Evolutionary conservation across 2,113 vertebrate genomes (phyloP).

Genomic region (Vimba vimba): DNA sequence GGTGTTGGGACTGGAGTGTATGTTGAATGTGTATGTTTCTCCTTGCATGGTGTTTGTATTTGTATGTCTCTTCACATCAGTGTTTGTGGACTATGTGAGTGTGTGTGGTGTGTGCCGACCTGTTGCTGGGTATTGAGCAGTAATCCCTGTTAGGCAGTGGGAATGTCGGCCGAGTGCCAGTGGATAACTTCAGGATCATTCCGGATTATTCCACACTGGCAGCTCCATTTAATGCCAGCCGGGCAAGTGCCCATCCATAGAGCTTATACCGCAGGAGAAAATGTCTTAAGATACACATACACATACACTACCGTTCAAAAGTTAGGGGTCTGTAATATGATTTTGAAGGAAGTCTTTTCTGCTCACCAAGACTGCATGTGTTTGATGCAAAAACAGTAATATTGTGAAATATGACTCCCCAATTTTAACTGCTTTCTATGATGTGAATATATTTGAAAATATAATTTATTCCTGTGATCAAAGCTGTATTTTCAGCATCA

Average conservation of each 20-base stretch:
- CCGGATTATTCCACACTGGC: slow-evolving; percentile 12
- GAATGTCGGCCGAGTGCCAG: background rate
- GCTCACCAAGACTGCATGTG: background rate
- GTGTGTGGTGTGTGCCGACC: background rate
- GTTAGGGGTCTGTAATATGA: background rate
- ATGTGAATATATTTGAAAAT: background rate
- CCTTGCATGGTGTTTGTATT: background rate
- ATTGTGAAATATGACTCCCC: background rate
- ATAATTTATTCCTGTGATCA: background rate
- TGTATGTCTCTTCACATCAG: background rate
- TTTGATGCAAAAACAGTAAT: background rate
- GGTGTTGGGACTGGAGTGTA: background rate
- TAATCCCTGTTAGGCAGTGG: slow-evolving; percentile 6
- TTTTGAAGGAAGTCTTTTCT: background rate
- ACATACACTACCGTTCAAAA: no score
- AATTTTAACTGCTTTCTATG: background rate
- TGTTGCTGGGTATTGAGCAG: background rate
- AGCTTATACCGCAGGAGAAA: background rate
- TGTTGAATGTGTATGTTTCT: slow-evolving; percentile 20
- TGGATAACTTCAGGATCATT: slow-evolving; percentile 10
- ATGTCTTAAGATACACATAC: background rate
- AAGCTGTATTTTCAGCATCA: background rate
- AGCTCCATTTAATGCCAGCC: background rate
- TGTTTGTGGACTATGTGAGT: slow-evolving; percentile 35
- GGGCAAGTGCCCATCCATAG: background rate